Conservation (phyloP, 2,797 vertebrate species). For the Psittacula derbiana region DNA sequence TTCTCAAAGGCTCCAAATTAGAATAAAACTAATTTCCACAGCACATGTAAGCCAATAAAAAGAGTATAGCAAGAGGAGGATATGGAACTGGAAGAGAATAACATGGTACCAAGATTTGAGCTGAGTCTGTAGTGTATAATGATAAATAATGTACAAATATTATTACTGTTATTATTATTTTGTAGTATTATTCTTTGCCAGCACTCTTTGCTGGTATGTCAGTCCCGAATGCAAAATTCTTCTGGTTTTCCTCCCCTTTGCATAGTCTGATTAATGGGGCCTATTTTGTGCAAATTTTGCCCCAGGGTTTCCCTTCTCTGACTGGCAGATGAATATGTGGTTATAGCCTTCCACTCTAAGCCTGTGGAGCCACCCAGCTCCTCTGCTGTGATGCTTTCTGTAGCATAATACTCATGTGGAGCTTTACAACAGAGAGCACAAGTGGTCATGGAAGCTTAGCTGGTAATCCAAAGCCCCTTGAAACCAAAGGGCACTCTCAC, state of each 20-base stretch:
- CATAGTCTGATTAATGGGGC: constrained; percentile 19
- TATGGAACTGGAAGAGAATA: constrained; percentile 38
- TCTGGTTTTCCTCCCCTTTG: background rate
- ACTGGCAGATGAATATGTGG: constrained; percentile 43
- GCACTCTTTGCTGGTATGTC: constrained; percentile 6
- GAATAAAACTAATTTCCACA: constrained; percentile 64
- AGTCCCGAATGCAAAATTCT: constrained; percentile 35
- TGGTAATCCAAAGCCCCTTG: constrained; percentile 3
- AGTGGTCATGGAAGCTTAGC: constrained; percentile 12
- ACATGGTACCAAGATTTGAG: constrained; percentile 3
- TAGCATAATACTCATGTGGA: background rate
- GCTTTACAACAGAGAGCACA: constrained; percentile 15
- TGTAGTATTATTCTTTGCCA: constrained; percentile 13
- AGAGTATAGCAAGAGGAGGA: constrained; percentile 35
- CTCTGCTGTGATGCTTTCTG: constrained; percentile 40
- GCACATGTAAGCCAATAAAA: constrained; percentile 56
- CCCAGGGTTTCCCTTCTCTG: constrained; percentile 40
- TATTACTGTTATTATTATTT: constrained; percentile 36
- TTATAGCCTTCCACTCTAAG: background rate
- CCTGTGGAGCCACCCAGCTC: constrained; percentile 13
- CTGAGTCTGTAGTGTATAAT: constrained; percentile 47
- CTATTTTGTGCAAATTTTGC: constrained; percentile 54
- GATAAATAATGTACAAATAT: constrained; percentile 56
- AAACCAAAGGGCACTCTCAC: background rate
- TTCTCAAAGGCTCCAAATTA: constrained; percentile 63